Evolutionary conservation across 2,113 vertebrate genomes (phyloP).

Genomic region (Cyanoderma ruficeps): DNA sequence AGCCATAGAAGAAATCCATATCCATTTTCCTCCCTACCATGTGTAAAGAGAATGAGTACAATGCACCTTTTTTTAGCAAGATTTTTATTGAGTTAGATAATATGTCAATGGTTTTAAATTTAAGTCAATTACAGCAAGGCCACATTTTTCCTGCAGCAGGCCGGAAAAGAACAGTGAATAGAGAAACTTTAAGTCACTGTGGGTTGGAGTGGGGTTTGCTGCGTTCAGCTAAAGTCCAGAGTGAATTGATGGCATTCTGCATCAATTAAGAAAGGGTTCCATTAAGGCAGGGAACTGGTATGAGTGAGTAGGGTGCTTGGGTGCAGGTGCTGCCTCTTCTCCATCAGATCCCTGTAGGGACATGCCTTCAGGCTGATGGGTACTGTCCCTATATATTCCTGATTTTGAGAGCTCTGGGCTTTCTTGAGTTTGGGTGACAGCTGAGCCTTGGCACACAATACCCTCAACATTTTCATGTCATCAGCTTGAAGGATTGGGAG

Average conservation of each 20-base stretch:
- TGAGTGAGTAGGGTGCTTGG: not conserved
- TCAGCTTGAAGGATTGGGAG: not conserved
- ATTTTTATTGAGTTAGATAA: conserved; percentile 60
- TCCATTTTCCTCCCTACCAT: conserved; percentile 14
- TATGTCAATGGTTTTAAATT: conserved; percentile 32
- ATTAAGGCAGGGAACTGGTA: not conserved
- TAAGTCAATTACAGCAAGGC: conserved; percentile 28
- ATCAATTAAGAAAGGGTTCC: not conserved
- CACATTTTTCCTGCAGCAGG: conserved; percentile 30
- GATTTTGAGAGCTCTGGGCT: fast-evolving
- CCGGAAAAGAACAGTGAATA: conserved; percentile 10
- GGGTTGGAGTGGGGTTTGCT: not conserved
- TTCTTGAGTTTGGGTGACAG: not conserved
- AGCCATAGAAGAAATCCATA: not conserved
- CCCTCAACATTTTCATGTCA: fast-evolving
- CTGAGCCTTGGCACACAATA: fast-evolving
- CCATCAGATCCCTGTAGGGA: not conserved
- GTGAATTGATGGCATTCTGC: not conserved
- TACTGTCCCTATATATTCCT: not conserved
- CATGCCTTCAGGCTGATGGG: fast-evolving
- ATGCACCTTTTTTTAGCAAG: conserved; percentile 53
- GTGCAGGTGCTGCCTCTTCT: not conserved
- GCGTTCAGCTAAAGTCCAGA: not conserved
- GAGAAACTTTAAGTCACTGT: not conserved
- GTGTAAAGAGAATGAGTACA: not conserved